Evolutionary conservation across 2,888 invertebrate species (phyloP).

Genomic region (Choreutis nemorana): DNA sequence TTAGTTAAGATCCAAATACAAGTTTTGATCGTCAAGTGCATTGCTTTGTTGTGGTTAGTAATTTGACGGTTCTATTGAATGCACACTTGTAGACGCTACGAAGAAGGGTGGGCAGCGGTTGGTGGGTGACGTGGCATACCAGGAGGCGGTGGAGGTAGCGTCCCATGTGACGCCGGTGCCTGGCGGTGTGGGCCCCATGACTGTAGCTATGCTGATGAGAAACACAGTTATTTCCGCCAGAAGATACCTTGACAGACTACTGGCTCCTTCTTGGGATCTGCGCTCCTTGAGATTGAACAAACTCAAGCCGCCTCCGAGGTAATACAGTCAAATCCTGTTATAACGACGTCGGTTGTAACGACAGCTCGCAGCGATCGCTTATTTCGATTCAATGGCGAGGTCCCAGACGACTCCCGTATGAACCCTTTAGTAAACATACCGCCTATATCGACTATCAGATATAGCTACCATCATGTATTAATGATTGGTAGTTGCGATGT

Average conservation of each 20-base stretch:
- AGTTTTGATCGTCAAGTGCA: too few relatives aligned
- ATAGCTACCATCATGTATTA: too few relatives aligned
- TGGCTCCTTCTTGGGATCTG: slow-evolving; percentile 76
- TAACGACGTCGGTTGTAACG: too few relatives aligned
- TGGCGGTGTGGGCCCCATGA: slow-evolving; percentile 99
- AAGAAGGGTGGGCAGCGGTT: slow-evolving; percentile 83
- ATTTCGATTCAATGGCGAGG: too few relatives aligned
- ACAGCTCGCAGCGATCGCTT: too few relatives aligned
- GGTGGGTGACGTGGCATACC: slow-evolving; percentile 95
- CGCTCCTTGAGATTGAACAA: slow-evolving; percentile 71
- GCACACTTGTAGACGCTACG: slow-evolving; percentile 79
- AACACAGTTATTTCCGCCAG: slow-evolving; percentile 91
- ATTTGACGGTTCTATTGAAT: slow-evolving; percentile 5
- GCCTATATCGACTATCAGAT: too few relatives aligned
- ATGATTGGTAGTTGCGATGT: too few relatives aligned
- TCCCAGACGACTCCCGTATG: too few relatives aligned
- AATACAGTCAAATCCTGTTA: too few relatives aligned
- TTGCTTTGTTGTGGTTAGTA: slow-evolving; percentile 4
- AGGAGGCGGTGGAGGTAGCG: slow-evolving; percentile 80
- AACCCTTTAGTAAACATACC: too few relatives aligned
- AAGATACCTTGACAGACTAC: slow-evolving; percentile 63
- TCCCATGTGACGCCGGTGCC: slow-evolving; percentile 94
- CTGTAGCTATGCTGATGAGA: slow-evolving; percentile 96
- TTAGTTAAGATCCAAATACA: too few relatives aligned
- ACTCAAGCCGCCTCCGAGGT: slow-evolving; percentile 85